Evolutionary conservation across 2,797 vertebrate genomes (phyloP).

Genomic region (Syngnathus acus): DNA sequence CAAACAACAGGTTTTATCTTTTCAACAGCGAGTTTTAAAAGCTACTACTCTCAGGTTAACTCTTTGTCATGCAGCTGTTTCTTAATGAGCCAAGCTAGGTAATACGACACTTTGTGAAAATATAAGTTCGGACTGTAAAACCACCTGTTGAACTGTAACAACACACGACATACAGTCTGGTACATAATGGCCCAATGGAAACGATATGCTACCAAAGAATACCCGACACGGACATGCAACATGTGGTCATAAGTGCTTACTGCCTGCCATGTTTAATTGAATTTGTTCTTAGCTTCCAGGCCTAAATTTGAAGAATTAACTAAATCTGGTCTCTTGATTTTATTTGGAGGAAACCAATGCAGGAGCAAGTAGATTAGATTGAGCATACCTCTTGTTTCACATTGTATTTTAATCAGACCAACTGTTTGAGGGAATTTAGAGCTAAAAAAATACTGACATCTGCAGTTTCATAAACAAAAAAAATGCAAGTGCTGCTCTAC

Average conservation of each 20-base stretch:
- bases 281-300: background rate
- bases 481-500: background rate
- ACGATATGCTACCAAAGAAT: background rate
- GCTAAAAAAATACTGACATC: background rate
- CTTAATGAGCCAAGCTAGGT: background rate
- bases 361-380: background rate
- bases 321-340: background rate
- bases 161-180: background rate
- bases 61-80: background rate
- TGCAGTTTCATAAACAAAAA: background rate
- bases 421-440: background rate
- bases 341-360: background rate
- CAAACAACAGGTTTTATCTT: constrained; percentile 1
- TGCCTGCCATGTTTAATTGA: background rate
- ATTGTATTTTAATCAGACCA: background rate
- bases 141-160: background rate
- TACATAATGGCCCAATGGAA: constrained; percentile 1
- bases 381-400: background rate
- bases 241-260: constrained; percentile 1
- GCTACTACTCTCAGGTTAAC: background rate
- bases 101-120: background rate
- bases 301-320: constrained; percentile 2
- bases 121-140: background rate
- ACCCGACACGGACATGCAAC: background rate
- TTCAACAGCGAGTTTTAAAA: background rate